Percentiles rank a stretch among this genome's conserved stretches.
Evolutionary conservation across 2,888 invertebrate genomes (phyloP).

Genomic region (Drosophila percnosoma): DNA sequence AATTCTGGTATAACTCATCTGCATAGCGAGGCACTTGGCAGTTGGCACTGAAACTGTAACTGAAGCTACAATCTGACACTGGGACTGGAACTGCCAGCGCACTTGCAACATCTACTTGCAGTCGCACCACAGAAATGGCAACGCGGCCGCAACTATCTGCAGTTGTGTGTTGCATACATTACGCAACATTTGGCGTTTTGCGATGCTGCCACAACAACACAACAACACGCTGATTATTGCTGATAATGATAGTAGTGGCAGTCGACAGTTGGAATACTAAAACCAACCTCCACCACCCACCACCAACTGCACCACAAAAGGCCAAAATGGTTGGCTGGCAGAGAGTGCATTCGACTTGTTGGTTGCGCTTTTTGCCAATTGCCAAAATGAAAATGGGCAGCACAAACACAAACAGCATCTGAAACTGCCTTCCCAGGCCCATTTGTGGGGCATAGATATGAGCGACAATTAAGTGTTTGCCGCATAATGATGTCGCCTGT

Average conservation of each 20-base stretch:
- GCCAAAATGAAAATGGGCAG: constrained; percentile 61
- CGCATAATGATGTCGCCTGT: constrained; percentile 78
- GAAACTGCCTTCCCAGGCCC: background rate
- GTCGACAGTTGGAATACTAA: constrained; percentile 31
- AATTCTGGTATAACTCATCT: constrained; percentile 30
- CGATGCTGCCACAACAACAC: constrained; percentile 61
- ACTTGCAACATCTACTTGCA: constrained; percentile 3
- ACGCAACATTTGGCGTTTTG: constrained; percentile 65
- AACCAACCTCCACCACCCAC: background rate
- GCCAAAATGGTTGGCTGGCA: constrained; percentile 43
- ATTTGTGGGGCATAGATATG: constrained; percentile 64
- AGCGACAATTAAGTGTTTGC: constrained; percentile 78
- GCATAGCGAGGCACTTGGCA: constrained; percentile 1
- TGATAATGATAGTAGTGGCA: constrained; percentile 68
- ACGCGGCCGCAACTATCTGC: constrained; percentile 61
- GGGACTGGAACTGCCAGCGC: background rate
- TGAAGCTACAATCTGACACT: constrained; percentile 15
- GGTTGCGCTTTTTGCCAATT: constrained; percentile 56
- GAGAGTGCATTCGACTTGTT: constrained; percentile 39
- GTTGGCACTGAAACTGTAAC: background rate
- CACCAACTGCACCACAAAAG: constrained; percentile 10
- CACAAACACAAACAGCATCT: constrained; percentile 20
- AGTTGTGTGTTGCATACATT: constrained; percentile 65
- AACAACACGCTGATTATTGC: constrained; percentile 74
- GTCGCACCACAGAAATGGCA: constrained; percentile 11